Conservation (phyloP, 2,113 vertebrate genomes). For the Crotalus helleri region DNA sequence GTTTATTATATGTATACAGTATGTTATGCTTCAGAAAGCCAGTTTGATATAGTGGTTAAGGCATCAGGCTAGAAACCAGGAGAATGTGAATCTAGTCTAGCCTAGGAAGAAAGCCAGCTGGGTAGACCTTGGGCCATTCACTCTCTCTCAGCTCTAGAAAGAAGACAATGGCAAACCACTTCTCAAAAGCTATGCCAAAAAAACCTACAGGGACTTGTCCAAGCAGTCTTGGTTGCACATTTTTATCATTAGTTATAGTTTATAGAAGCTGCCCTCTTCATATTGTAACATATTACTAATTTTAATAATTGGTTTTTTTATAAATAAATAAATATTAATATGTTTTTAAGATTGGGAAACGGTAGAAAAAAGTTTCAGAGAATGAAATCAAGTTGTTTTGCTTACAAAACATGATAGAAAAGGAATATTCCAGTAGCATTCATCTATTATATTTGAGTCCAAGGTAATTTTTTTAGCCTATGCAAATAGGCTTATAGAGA, state of each 20-base stretch:
- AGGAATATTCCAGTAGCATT: neutral
- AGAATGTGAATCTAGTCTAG: too few relatives aligned
- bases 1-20: neutral
- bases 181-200: neutral
- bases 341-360: neutral
- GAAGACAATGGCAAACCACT: neutral
- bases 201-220: too few relatives aligned
- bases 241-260: neutral
- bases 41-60: too few relatives aligned
- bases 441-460: neutral
- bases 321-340: neutral
- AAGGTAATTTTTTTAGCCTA: neutral
- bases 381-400: neutral
- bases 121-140: too few relatives aligned
- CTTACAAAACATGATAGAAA: neutral
- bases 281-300: neutral
- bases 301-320: neutral
- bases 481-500: neutral
- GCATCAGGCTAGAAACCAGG: too few relatives aligned
- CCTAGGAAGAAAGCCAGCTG: too few relatives aligned
- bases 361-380: neutral
- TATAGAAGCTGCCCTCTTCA: neutral
- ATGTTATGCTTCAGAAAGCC: neutral
- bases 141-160: too few relatives aligned
- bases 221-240: neutral